These are phyloP conservation scores for Ptychodera flava DNA, from an alignment of 35 echinoderm and acorn worm species.

Conservation along the genomic window DNA sequence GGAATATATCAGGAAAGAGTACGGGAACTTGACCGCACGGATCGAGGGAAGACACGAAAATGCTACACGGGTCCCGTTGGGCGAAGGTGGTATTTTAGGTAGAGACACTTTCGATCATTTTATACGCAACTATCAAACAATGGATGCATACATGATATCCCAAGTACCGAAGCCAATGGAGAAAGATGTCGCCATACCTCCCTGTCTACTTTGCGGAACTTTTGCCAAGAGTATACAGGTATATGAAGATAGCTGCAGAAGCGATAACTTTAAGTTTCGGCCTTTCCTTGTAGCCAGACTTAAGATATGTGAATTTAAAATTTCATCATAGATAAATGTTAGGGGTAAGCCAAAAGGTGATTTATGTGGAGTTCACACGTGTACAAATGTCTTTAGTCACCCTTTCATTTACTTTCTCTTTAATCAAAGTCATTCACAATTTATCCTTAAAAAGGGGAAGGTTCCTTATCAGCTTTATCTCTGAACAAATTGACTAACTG, in stretches of 20 bases:
- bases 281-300: too few relatives aligned
- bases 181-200: constrained; percentile 38
- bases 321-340: too few relatives aligned
- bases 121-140: constrained; percentile 29
- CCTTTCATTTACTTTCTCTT: too few relatives aligned
- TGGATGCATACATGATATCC: constrained; percentile 27
- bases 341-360: too few relatives aligned
- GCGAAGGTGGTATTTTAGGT: constrained; percentile 29
- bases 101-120: constrained; percentile 36
- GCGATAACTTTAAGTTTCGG: too few relatives aligned
- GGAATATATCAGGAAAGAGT: neutral
- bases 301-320: too few relatives aligned
- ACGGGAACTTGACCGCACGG: neutral
- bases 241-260: neutral
- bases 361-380: too few relatives aligned
- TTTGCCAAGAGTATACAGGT: constrained; percentile 42
- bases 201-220: constrained; percentile 36
- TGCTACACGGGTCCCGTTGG: constrained; percentile 11
- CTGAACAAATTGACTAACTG: too few relatives aligned
- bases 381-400: too few relatives aligned
- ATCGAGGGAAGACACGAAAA: constrained; percentile 13
- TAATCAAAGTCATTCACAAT: too few relatives aligned
- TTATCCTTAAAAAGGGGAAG: too few relatives aligned
- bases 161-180: constrained; percentile 28
- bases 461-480: too few relatives aligned